A percentile compares a stretch with the other conserved stretches of the same genome.
Evolutionary conservation across 2,113 vertebrate genomes (phyloP).

Genomic region (Casuarius casuarius): DNA sequence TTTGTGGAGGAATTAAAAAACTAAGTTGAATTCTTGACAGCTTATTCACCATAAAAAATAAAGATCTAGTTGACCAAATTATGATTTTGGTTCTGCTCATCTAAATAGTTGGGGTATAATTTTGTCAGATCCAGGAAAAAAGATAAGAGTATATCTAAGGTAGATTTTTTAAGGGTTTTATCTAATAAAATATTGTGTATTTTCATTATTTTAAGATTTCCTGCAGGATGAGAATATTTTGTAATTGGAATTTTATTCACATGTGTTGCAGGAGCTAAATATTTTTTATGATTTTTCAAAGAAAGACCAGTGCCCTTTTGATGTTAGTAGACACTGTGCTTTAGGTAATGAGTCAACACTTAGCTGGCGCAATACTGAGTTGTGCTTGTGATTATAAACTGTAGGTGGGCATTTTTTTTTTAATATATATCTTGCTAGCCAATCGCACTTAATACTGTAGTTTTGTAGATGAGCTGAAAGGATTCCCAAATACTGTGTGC

Average conservation of each 20-base stretch:
- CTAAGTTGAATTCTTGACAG: neutral
- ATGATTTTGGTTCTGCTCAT: neutral
- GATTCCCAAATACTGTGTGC: neutral
- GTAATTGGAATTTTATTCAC: neutral
- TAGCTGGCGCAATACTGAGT: neutral
- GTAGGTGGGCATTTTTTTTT: neutral
- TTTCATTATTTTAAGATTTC: neutral
- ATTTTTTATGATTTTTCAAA: neutral
- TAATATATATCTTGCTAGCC: neutral
- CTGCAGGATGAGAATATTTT: neutral
- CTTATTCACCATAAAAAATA: neutral
- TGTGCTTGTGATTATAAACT: neutral
- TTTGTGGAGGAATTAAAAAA: neutral
- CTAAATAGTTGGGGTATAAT: neutral
- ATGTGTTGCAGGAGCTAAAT: neutral
- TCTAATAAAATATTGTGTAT: neutral
- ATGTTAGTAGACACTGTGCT: neutral
- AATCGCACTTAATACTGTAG: neutral
- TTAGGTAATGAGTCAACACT: neutral
- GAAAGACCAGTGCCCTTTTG: neutral
- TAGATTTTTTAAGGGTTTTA: neutral
- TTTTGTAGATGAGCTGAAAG: neutral
- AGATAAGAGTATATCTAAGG: neutral
- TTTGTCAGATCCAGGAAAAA: neutral
- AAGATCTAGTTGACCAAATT: neutral